Base-by-base conservation (phyloP, 2,888 invertebrate genomes). In the Agrilus cyanescens region DNA sequence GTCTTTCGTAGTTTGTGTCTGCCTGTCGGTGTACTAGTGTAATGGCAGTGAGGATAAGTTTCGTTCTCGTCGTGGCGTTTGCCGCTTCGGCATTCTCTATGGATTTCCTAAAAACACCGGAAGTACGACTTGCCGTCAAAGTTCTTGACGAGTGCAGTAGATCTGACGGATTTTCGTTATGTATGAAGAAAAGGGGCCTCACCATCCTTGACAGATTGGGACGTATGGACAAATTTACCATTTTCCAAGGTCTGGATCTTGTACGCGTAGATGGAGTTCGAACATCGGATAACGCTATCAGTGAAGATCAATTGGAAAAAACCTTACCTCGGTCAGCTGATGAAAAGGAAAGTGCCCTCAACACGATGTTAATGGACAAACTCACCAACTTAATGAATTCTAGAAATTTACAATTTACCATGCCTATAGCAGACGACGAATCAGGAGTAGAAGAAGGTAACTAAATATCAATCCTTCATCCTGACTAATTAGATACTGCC, bases 131-230 rank as follows among this genome's bases (percentile, higher is more conserved):
- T 36, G 65, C 81, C 4, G 68, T 78, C 55, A 78, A 79, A 55
- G 73, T 87, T 49, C 87, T 85, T 62, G 85, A 86, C 53, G 87
- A 87, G 54, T 87, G 87, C 58, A 75, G 76, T 47, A 74, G 75
- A 49, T 66, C 78, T 1, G 80, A 80, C 45, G 84, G 81, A 37
- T 70, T 86, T 40, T 68, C 80, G 40, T 80, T 81, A 16, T 87
- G 87, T 60, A 67, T 87, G 39, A 86, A 87, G 70, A 85, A 83
- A 64, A 86, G 85, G 59, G 85, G 85, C 1, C 78, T 86, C 44
- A 68, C 82, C 2, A 85, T 86, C 61, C 77, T 87, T 51, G 86
- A 86, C 57, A 72, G 86, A 38, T 74, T 85, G 18, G 76, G 80
- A 0, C 74, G 80, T 46, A 80, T 86, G 69, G 82, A 83, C 16